Conservation (phyloP, 2,888 invertebrate species). For the Myathropa florea region DNA sequence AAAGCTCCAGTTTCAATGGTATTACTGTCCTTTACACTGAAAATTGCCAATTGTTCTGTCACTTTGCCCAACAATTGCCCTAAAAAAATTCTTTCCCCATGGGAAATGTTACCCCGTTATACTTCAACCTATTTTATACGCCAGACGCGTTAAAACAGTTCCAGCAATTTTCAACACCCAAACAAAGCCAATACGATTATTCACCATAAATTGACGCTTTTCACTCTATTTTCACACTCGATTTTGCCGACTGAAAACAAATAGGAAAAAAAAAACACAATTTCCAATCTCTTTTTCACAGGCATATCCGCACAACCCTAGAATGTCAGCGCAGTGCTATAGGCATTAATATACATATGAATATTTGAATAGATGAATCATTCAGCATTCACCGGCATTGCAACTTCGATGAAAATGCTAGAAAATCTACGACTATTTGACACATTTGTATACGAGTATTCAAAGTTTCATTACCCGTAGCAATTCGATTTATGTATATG, state of each 20-base stretch:
- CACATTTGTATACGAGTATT: conserved; percentile 38
- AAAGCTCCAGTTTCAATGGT: background rate
- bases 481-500: conserved; percentile 48
- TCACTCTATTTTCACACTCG: conserved; percentile 62
- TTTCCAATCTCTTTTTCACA: conserved; percentile 38
- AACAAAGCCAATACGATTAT: conserved; percentile 46
- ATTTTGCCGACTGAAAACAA: conserved; percentile 51
- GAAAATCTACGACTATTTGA: conserved; percentile 38
- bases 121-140: conserved; percentile 15
- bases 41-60: background rate
- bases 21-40: background rate
- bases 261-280: conserved; percentile 25
- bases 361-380: conserved; percentile 26
- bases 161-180: conserved; percentile 22
- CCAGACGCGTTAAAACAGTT: conserved; percentile 8
- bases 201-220: conserved; percentile 55
- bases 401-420: conserved; percentile 43
- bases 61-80: background rate
- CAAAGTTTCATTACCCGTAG: conserved; percentile 45
- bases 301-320: conserved; percentile 32
- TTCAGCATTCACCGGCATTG: conserved; percentile 32
- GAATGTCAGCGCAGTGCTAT: conserved; percentile 25
- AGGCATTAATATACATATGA: background rate
- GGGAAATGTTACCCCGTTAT: conserved; percentile 41
- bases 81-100: background rate